Base-by-base conservation (phyloP, 2,888 invertebrate genomes). In the Nomada goodeniana region DNA sequence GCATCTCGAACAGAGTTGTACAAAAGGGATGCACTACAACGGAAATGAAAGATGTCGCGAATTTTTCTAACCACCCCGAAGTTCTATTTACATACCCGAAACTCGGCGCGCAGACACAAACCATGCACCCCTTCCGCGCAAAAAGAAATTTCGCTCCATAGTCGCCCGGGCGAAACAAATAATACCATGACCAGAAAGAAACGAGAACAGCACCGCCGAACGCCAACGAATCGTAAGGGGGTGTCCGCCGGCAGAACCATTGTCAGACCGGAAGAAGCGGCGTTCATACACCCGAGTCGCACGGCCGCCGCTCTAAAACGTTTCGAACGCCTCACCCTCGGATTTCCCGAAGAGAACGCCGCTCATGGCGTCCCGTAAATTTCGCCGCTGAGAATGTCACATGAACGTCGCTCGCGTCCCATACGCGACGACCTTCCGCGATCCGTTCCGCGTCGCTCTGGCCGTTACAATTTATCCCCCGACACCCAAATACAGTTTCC, bases 401-500 rank as follows among this genome's bases (percentile, higher is more conserved):
- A 67, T 75, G 71, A 82, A 80, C 70, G 80, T 80, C 74, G 60
- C 15, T 18, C 70, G 29, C 9, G 70, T 74, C 74, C 69, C 74
- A 69, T 74, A 74, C 68, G 47, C 64, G 64, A 50, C 80, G 69
- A 75, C 82, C 68, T 76, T 76, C 63, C 72, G 64, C 68, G 78
- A 72, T 77, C 67, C 72, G 61, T 73, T 64, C 52, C 55, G 26
- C 64, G 60, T 42, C n/a, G 23, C 23, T 55, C 50, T 44, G 61
- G 63, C 72, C 82, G 81, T 83, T 82, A 77, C 77, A 77, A 83
- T 83, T 83, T 83, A 83, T 83, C 74, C 67, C 57, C 47, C 73
- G 36, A 23, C 65, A 42, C 65, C 82, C 74, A 76, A 82, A 82
- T 82, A 83, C 75, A 83, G 78, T 75, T 78, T 82, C 83, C 67